Evolutionary conservation across 2,797 vertebrate genomes (phyloP), one percentile per base, ranked within the genome.

Genomic region (Oryzias sinensis): DNA sequence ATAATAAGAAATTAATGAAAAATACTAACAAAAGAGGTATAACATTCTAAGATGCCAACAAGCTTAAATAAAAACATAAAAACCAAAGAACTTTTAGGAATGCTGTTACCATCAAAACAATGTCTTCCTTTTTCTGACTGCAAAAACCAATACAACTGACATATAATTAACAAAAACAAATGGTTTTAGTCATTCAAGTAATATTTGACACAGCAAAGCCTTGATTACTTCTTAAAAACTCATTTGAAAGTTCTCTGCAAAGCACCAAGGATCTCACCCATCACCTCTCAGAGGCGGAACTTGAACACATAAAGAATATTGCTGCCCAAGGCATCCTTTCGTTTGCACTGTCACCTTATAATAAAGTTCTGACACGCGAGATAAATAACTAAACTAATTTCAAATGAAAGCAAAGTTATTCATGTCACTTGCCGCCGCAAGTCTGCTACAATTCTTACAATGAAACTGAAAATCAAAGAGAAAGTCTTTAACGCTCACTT

Each of bases 301-400:
- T 43, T 24, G 43, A 54, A n/a, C 61, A 47, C 37, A 46, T 29
- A 43, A 64, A 63, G 54, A 52, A 53, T 48, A 53, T 20, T 47
- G 47, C 15, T 20, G 46, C 16, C 56, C 57, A 46, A 47, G n/a
- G 43, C 33, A 15, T 69, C 22, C 43, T 43, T 49, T 61, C 52
- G 59, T 68, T 74, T 64, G 37, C 25, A 40, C 53, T 17, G 24
- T 24, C 45, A 14, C 11, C 53, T 53, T 63, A 67, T 57, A 63
- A 73, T 18, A 74, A 43, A 16, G 27, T 13, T 27, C 6, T 14
- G 16, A 56, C 9, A 37, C 33, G 11, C 43, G 50, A 53, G 55
- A 62, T 46, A 45, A 63, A 73, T n/a, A 53, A 49, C 49, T 59
- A 64, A 71, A 66, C 18, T 9, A 20, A 68, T 60, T 58, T 67